Evolutionary conservation across 2,797 vertebrate genomes (phyloP).

Genomic region (Micrastur ruficollis): DNA sequence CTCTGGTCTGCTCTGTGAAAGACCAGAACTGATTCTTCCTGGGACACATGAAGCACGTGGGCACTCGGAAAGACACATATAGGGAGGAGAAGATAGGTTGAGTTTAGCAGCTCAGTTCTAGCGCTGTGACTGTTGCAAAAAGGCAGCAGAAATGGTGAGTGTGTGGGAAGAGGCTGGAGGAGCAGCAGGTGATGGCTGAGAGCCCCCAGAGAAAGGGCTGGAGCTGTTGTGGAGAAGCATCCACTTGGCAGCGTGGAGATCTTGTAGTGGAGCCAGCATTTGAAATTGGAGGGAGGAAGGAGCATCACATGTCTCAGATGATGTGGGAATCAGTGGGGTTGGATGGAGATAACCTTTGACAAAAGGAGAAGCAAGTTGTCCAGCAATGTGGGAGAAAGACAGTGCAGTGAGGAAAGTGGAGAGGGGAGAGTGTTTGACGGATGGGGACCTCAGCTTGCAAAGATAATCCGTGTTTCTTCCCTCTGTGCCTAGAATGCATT

Average conservation of each 20-base stretch:
- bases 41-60: fast-evolving
- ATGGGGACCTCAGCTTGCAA: background rate
- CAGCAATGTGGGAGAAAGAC: background rate
- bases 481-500: constrained; percentile 83
- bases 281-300: background rate
- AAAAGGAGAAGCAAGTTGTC: background rate
- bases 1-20: background rate
- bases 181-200: background rate
- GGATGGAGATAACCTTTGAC: background rate
- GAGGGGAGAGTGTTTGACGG: background rate
- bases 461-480: background rate
- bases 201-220: background rate
- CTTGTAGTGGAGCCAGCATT: background rate
- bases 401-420: background rate
- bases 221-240: background rate
- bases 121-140: background rate
- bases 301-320: background rate
- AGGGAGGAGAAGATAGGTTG: background rate
- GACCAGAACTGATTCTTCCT: background rate
- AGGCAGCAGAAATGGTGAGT: background rate
- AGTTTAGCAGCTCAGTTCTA: background rate
- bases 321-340: background rate
- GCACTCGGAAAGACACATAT: fast-evolving
- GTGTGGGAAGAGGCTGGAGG: background rate
- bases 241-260: background rate